These are phyloP conservation scores for Pecten maximus DNA, from an alignment of 2,888 invertebrate species.

Conservation along the genomic window DNA sequence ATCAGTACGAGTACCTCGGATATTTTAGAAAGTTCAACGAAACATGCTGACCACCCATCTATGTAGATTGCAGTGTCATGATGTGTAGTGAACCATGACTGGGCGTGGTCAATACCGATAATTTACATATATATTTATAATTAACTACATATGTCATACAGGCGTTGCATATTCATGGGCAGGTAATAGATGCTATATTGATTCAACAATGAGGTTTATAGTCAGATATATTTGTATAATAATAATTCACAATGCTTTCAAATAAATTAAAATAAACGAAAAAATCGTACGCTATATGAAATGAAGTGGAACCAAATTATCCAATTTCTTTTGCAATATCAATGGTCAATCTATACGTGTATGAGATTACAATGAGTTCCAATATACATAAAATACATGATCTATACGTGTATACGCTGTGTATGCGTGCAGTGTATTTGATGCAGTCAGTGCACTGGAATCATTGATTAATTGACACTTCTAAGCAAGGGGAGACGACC, in stretches of 20 bases:
- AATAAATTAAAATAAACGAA: too few species aligned
- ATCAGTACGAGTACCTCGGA: background rate
- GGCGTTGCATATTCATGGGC: background rate
- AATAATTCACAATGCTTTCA: too few species aligned
- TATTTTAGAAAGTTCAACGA: background rate
- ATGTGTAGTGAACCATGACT: background rate
- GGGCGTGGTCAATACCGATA: background rate
- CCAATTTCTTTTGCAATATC: too few species aligned
- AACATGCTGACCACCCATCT: background rate
- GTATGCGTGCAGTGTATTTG: background rate
- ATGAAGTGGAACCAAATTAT: too few species aligned
- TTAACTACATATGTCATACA: background rate
- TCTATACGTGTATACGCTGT: background rate
- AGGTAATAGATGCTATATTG: background rate
- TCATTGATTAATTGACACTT: conserved; percentile 23
- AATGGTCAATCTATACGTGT: too few species aligned
- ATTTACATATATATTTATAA: background rate
- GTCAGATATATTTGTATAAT: too few species aligned
- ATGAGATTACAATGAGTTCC: too few species aligned
- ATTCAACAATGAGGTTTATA: background rate
- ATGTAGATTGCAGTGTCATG: background rate
- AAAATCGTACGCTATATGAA: too few species aligned
- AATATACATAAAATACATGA: too few species aligned
- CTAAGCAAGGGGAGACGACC: conserved; percentile 14
- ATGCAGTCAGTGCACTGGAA: background rate